These are phyloP conservation scores for Netelia inedita DNA, from an alignment of 2,888 invertebrate species.

Conservation along the genomic window DNA sequence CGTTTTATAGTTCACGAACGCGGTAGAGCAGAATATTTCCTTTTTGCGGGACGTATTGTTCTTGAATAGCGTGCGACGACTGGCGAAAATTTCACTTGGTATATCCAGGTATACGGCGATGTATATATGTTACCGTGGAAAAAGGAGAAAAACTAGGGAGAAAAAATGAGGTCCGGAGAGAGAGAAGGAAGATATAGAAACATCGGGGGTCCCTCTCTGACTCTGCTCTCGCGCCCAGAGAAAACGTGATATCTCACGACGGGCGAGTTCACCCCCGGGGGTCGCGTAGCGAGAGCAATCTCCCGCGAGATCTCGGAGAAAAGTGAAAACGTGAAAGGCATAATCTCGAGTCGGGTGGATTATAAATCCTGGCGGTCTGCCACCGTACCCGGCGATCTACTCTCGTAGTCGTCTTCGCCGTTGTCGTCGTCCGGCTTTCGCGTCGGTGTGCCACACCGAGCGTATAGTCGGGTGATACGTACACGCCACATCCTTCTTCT, in stretches of 20 bases:
- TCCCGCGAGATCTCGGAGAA: constrained; percentile 70
- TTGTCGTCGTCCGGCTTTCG: constrained; percentile 23
- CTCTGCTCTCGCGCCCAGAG: constrained; percentile 39
- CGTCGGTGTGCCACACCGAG: constrained; percentile 17
- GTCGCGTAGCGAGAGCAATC: constrained; percentile 67
- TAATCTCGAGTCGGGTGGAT: constrained; percentile 75
- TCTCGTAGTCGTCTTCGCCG: constrained; percentile 42
- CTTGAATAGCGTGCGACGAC: constrained; percentile 42
- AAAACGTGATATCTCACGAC: constrained; percentile 62
- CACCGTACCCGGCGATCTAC: constrained; percentile 52
- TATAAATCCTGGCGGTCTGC: constrained; percentile 71
- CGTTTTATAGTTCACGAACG: constrained; percentile 17
- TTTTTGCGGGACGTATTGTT: constrained; percentile 37
- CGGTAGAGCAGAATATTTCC: not conserved
- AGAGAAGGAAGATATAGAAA: constrained; percentile 13
- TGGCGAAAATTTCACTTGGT: constrained; percentile 40
- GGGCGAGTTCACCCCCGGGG: constrained; percentile 56
- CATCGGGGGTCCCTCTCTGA: constrained; percentile 8
- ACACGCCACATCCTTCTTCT: not conserved
- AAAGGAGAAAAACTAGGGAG: constrained; percentile 17
- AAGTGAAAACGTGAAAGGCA: constrained; percentile 69
- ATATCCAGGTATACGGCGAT: constrained; percentile 8
- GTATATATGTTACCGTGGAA: constrained; percentile 18
- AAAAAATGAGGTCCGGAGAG: constrained; percentile 13
- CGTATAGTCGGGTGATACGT: not conserved